phyloP scores from a whole-genome alignment of 2,113 vertebrate species.

The Myiagra hebetior region DNA sequence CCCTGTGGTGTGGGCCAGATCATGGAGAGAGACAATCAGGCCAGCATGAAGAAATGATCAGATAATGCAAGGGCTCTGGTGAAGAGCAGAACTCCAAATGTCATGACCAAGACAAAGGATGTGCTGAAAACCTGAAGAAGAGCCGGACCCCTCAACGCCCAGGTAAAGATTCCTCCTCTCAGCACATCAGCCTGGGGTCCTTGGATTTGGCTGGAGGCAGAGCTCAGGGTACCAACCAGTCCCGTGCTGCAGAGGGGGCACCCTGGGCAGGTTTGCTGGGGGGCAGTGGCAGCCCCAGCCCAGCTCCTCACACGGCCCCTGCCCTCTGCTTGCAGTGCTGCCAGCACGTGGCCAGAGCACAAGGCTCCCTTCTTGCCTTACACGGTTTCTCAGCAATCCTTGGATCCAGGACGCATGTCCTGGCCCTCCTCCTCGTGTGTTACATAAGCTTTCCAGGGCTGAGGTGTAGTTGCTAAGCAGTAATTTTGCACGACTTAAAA shows the following conservation, averaged over 20 bases:
- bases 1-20: not conserved
- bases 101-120: not conserved
- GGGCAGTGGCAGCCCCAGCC: not conserved
- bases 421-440: not conserved
- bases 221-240: fast-evolving
- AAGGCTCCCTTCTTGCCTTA: not conserved
- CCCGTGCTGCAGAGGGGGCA: not conserved
- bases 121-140: not conserved
- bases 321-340: not conserved
- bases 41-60: not conserved
- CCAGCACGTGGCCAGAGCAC: fast-evolving
- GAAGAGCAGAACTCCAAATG: not conserved
- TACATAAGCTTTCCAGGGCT: not conserved
- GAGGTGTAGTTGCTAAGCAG: conserved; percentile 12
- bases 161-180: not conserved
- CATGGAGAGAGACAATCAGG: not conserved
- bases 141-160: fast-evolving
- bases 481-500: conserved; percentile 15
- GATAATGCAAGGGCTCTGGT: not conserved
- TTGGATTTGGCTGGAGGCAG: not conserved
- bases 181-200: not conserved
- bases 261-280: not conserved
- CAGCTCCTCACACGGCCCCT: not conserved
- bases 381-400: not conserved
- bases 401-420: not conserved